Conservation (phyloP, 2,113 vertebrate species). For the Boulengeromyrus knoepffleri region DNA sequence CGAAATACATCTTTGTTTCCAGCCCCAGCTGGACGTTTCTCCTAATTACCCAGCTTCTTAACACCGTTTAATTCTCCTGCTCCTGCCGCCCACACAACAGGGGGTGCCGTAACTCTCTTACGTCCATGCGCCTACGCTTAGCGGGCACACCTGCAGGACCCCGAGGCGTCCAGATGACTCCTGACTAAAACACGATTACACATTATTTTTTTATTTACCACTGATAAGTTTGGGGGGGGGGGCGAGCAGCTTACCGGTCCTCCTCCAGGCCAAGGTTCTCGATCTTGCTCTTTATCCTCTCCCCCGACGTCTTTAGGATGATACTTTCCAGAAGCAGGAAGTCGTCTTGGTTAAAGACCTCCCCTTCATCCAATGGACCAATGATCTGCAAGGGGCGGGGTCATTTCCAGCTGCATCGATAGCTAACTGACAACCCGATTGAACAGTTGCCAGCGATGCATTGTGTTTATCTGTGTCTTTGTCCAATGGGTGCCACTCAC, state of each 20-base stretch:
- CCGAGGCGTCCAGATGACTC: background rate
- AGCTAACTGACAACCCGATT: background rate
- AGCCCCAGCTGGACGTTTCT: background rate
- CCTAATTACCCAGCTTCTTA: background rate
- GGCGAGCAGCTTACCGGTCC: conserved; percentile 65
- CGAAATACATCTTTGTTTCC: background rate
- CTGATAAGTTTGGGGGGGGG: background rate
- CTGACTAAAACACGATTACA: background rate
- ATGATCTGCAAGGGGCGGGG: conserved; percentile 68
- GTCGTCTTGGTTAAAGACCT: conserved; percentile 96
- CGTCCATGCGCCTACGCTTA: background rate
- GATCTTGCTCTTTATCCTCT: conserved; percentile 87
- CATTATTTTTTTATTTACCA: background rate
- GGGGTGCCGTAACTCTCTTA: background rate
- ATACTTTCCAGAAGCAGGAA: conserved; percentile 93
- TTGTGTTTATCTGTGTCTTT: background rate
- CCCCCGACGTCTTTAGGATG: conserved; percentile 87
- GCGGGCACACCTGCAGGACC: background rate
- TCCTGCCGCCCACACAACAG: background rate
- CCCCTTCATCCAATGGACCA: conserved; percentile 77
- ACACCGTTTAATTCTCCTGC: background rate
- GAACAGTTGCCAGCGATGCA: background rate
- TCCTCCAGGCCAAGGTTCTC: conserved; percentile 80
- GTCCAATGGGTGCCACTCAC: conserved; percentile 56
- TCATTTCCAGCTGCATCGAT: background rate